Base-by-base conservation (phyloP, 2,797 vertebrate genomes). In the Prunella strophiata region DNA sequence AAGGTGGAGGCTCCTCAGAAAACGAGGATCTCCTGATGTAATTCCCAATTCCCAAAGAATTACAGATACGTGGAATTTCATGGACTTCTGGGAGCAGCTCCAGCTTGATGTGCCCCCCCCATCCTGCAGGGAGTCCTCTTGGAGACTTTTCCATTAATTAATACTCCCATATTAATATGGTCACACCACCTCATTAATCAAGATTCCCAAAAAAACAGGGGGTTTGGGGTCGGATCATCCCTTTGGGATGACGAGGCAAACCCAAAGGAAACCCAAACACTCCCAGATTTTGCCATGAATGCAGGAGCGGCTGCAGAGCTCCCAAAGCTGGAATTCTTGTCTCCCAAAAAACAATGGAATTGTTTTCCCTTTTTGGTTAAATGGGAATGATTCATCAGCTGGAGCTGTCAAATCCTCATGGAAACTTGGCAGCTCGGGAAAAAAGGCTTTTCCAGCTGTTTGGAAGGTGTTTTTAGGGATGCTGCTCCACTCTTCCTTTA, bases 391-490 rank as follows among this genome's bases (percentile, higher is more conserved):
- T 91, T 59, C 23, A 90, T 65, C 43, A 74, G 61, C 65, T 4
- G 47, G 52, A 74, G 77, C 79, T 77, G 93, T 87, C 72, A 57
- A 30, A 85, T 22, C 22, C 80, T 51, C 70, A 61, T 1, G 84
- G 96, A 94, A 95, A 95, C 20, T 88, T 88, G 93, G 93, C 93
- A 73, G 77, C 47, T 30, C 0, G 1, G 62, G 71, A 26, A 71
- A 71, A 61, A 61, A 91, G 80, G 26, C 40, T 93, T 85, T 79
- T 90, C 74, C 93, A 85, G 93, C 95, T 91, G 88, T 29, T 89
- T 51, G 80, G 38, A 88, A 91, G 73, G 76, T 75, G 82, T 54
- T 65, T 14, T 26, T 42, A n/a, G 84, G 82, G 67, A 58, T 14
- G 30, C 48, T 55, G 58, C 85, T 59, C 50, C 22, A 4, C 42